phyloP scores from a whole-genome alignment of 2,888 invertebrate species.

The Lasioglossum leucozonium region DNA sequence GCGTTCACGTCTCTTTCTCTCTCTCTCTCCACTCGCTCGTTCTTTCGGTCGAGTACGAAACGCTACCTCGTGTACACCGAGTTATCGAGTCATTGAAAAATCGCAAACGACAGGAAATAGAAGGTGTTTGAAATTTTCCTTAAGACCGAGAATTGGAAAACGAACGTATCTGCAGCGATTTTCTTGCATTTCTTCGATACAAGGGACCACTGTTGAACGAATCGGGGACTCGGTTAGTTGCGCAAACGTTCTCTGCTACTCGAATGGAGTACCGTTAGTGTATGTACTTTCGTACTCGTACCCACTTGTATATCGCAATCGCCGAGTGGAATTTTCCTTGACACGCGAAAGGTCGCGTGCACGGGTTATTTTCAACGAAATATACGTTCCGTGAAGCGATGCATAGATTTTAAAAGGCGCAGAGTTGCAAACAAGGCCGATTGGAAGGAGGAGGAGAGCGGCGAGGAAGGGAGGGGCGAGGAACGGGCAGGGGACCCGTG shows the following conservation, averaged over 20 bases:
- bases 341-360: not conserved
- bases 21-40: not conserved
- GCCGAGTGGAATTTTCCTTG: not conserved
- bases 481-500: slow-evolving; percentile 6
- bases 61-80: not conserved
- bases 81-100: not conserved
- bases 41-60: not conserved
- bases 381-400: not conserved
- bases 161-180: too few species aligned
- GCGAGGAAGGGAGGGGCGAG: slow-evolving; percentile 4
- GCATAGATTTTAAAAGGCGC: slow-evolving; percentile 43
- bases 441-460: not conserved
- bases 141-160: too few species aligned
- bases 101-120: too few species aligned
- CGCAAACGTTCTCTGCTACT: too few species aligned
- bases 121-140: too few species aligned
- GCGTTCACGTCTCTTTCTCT: slow-evolving; percentile 30
- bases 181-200: too few species aligned
- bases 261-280: too few species aligned
- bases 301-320: too few species aligned
- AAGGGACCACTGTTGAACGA: too few species aligned
- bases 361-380: not conserved
- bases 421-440: not conserved
- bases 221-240: too few species aligned
- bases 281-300: too few species aligned